Base-by-base conservation (phyloP, 2,113 vertebrate genomes). In the Psittacula cyanocephala region DNA sequence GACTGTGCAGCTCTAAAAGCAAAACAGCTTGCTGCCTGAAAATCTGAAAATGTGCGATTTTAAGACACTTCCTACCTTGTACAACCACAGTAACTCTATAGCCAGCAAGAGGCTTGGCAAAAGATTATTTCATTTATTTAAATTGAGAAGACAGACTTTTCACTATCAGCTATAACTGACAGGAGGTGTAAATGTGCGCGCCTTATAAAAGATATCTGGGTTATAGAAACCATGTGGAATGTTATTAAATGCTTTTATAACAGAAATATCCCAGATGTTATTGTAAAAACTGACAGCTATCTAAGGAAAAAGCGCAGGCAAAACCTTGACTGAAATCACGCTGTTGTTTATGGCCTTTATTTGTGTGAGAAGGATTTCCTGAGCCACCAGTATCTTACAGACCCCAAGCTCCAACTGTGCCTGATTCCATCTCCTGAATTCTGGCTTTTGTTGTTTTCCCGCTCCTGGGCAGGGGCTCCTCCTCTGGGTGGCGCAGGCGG, bases 181-280 rank as follows among this genome's bases (percentile, higher is more conserved):
- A 49, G 43, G 20, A 80, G 27, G 25, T 71, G 46, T 86, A 83
- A 74, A 67, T 47, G 44, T 75, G 63, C 5, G 77, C 94, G 91
- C 96, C 96, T 96, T 95, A 92, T 9, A 69, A 64, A 83, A 86
- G 83, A 64, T 81, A 68, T 27, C 78, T 87, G 65, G 80, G 28
- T 68, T 92, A 41, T 59, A 43, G 65, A 46, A 68, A 91, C 59
- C 24, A 68, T 6, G 6, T 71, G n/a, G 77, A 93, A 91, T 93
- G 74, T 88, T 65, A 57, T 75, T 35, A 83, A 88, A 82, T 84
- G 70, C 13, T 95, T 95, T 83, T 91, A 3, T 90, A 88, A 81
- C 24, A 65, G 63, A 93, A 91, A 46, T 88, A 88, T 28, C 84
- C 74, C 67, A 89, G 65, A 75, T 84, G 78, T 88, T 69, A 63